phyloP scores from a whole-genome alignment of 30 jellyfish, hydroid and myxozoan species.

The Aurelia sp. region DNA sequence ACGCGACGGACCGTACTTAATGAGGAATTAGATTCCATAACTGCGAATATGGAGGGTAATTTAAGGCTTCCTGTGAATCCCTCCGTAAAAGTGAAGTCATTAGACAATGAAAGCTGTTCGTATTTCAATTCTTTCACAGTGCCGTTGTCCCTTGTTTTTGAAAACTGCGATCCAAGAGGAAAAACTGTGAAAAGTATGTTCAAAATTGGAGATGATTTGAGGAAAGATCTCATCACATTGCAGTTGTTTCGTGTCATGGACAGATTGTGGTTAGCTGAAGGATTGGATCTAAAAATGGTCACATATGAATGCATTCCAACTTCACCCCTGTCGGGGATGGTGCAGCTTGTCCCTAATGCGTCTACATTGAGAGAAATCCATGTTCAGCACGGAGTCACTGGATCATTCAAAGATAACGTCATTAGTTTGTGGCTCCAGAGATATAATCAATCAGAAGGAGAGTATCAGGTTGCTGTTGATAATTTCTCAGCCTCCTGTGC shows the following conservation, averaged over 20 bases:
- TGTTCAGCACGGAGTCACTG: conserved; percentile 94
- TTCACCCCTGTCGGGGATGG: conserved; percentile 88
- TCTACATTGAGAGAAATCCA: conserved; percentile 95
- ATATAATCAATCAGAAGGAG: conserved; percentile 76
- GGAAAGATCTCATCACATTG: conserved; percentile 91
- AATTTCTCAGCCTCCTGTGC: conserved; percentile 97
- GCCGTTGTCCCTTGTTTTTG: conserved; percentile 81
- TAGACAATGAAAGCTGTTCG: conserved; percentile 69
- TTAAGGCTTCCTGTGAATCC: conserved; percentile 88
- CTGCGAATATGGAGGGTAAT: conserved; percentile 58
- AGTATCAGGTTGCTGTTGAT: conserved; percentile 81
- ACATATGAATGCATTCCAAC: conserved; percentile 94
- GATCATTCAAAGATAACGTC: conserved; percentile 95
- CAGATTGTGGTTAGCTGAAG: conserved; percentile 91
- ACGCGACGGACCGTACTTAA: conserved; percentile 54
- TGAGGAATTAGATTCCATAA: conserved; percentile 60
- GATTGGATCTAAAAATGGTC: conserved; percentile 84
- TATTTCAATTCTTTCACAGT: conserved; percentile 86
- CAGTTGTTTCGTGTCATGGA: conserved; percentile 91
- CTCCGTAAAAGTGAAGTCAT: conserved; percentile 58
- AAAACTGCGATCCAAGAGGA: conserved; percentile 88
- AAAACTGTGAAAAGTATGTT: conserved; percentile 75
- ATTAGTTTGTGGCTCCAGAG: conserved; percentile 90
- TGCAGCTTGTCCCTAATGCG: conserved; percentile 84
- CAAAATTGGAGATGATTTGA: conserved; percentile 97